Percentiles rank a stretch among this genome's conserved stretches.
phyloP scores from a whole-genome alignment of 2,113 vertebrate species.

The Hemicordylus capensis region DNA sequence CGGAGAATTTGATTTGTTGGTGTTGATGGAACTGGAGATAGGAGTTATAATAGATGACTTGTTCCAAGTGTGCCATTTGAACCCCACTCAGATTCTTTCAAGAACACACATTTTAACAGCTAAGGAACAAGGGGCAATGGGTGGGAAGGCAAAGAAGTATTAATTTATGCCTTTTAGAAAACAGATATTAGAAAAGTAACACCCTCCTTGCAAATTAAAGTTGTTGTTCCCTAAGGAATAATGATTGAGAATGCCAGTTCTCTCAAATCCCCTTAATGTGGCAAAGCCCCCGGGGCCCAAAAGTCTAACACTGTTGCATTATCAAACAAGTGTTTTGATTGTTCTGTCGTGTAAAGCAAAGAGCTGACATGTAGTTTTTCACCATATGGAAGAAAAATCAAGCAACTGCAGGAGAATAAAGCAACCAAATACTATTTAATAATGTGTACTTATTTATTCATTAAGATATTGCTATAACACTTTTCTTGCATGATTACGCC shows the following conservation, averaged over 20 bases:
- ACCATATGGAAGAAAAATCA: rapidly evolving
- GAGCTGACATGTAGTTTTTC: constrained; percentile 16
- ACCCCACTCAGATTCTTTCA: constrained; percentile 53
- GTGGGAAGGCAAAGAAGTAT: constrained; percentile 32
- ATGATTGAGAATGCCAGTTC: constrained; percentile 58
- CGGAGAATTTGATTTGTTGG: constrained; percentile 37
- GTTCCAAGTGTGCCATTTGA: constrained; percentile 52
- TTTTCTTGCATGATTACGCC: not conserved
- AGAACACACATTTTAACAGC: constrained; percentile 52
- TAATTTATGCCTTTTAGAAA: not conserved
- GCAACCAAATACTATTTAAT: too few species aligned
- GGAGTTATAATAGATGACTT: constrained; percentile 38
- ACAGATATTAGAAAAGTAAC: constrained; percentile 47
- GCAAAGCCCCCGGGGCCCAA: constrained; percentile 24
- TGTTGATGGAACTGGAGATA: constrained; percentile 57
- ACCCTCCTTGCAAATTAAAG: constrained; percentile 68
- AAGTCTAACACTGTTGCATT: constrained; percentile 49
- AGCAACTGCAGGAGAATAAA: not conserved
- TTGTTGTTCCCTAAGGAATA: constrained; percentile 68
- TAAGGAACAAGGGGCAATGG: constrained; percentile 49
- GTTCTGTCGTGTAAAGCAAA: constrained; percentile 57
- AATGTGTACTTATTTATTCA: not conserved
- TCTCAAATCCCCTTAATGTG: constrained; percentile 50
- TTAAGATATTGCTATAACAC: not conserved
- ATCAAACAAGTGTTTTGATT: constrained; percentile 66